A percentile compares a stretch with the other conserved stretches of the same genome.
These are phyloP conservation scores for Tiliacea citrago DNA, from an alignment of 2,888 invertebrate genomes.

Conservation along the genomic window DNA sequence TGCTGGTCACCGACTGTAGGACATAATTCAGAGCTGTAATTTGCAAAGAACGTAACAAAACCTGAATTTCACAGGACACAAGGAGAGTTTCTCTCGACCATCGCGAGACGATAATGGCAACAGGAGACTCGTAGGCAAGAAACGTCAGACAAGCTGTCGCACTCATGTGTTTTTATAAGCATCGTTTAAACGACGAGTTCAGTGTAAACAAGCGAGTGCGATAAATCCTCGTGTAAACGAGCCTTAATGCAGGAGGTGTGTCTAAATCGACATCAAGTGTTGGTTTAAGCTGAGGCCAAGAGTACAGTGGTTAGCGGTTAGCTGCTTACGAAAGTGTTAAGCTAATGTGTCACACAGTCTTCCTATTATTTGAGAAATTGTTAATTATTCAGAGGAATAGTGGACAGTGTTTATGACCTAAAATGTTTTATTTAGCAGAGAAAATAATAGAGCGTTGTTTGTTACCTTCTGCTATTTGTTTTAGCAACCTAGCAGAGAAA, in stretches of 20 bases:
- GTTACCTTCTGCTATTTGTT: neutral
- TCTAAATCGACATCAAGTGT: slow-evolving; percentile 66
- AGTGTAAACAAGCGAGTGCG: neutral
- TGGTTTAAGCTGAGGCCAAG: slow-evolving; percentile 65
- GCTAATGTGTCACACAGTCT: slow-evolving; percentile 40
- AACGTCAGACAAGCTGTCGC: neutral
- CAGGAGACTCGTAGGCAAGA: neutral
- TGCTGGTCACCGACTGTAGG: too few relatives aligned
- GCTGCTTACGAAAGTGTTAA: slow-evolving; percentile 37
- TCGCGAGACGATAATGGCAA: neutral
- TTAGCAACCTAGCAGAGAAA: neutral
- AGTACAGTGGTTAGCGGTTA: slow-evolving; percentile 48
- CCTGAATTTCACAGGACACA: neutral
- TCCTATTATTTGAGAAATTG: slow-evolving; percentile 25
- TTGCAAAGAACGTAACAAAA: neutral
- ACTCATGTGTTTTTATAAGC: neutral
- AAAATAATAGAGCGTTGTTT: neutral
- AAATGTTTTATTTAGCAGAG: neutral
- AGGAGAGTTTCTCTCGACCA: neutral
- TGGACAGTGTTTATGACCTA: neutral
- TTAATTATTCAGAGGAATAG: neutral
- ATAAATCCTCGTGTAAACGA: slow-evolving; percentile 17
- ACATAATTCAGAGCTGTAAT: too few relatives aligned
- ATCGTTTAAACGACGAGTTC: neutral
- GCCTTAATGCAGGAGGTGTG: slow-evolving; percentile 74